A percentile compares a stretch with the other conserved stretches of the same genome.
Conservation (phyloP, 2,113 vertebrate genomes). For the Condylura cristata region DNA sequence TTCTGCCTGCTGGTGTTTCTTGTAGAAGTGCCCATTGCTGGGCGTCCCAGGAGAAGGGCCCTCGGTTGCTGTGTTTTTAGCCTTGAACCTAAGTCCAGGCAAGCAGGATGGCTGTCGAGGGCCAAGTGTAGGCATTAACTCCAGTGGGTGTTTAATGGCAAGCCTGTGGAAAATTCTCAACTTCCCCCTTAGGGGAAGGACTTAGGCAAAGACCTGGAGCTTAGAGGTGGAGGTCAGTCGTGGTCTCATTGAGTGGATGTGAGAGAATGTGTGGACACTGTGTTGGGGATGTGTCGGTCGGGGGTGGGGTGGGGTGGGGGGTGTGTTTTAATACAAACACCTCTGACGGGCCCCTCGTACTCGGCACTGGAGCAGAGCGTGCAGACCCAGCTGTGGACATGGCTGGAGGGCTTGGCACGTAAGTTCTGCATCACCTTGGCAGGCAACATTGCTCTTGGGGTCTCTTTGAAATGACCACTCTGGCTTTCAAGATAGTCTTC, state of each 20-base stretch:
- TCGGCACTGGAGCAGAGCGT: neutral
- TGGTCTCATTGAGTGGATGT: neutral
- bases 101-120: constrained; percentile 75
- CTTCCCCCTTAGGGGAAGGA: neutral
- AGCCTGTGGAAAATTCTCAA: constrained; percentile 61
- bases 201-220: neutral
- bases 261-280: neutral
- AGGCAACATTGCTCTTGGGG: neutral
- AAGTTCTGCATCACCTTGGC: neutral
- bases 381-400: neutral
- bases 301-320: neutral
- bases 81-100: neutral
- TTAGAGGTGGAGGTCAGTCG: neutral
- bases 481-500: neutral
- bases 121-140: constrained; percentile 66
- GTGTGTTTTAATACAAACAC: no score
- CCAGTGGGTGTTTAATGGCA: constrained; percentile 72
- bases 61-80: neutral
- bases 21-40: constrained; percentile 71
- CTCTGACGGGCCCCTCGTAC: neutral
- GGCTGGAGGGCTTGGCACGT: neutral
- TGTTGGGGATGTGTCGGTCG: neutral
- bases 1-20: neutral
- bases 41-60: neutral
- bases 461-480: neutral